Evolutionary conservation across 2,888 invertebrate genomes (phyloP).

Genomic region (Leptopterna dolabrata): DNA sequence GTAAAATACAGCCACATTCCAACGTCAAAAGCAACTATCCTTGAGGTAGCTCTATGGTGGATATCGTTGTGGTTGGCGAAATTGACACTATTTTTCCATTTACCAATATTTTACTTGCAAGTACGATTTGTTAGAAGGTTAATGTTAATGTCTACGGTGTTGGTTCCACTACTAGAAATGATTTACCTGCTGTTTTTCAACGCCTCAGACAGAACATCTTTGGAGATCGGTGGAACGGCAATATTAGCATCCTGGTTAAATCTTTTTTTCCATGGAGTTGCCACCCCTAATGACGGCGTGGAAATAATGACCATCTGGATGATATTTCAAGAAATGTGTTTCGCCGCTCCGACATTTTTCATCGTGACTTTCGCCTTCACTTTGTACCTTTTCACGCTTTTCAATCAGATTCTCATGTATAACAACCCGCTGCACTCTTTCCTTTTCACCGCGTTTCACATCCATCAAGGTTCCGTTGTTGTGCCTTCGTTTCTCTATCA

Average conservation of each 20-base stretch:
- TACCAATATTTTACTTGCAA: background rate
- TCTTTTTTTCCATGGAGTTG: background rate
- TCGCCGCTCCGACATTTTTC: background rate
- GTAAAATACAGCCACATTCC: background rate
- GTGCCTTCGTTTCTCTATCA: background rate
- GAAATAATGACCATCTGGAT: background rate
- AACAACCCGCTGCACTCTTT: background rate
- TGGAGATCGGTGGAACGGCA: background rate
- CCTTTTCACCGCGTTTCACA: background rate
- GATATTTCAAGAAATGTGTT: background rate
- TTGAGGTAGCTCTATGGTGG: background rate
- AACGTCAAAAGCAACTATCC: background rate
- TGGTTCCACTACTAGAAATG: background rate
- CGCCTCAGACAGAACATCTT: background rate
- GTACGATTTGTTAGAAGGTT: background rate
- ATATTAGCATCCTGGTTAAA: background rate
- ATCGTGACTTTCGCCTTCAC: background rate
- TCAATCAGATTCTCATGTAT: background rate
- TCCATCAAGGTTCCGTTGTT: background rate
- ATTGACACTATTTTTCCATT: background rate
- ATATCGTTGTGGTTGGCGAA: background rate
- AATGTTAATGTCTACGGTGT: background rate
- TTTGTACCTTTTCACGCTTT: background rate
- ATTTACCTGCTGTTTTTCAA: background rate
- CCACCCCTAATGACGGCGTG: background rate